Percentiles rank a stretch among this genome's conserved stretches.
Conservation (phyloP, 2,888 invertebrate species). For the Tubulanus polymorphus region DNA sequence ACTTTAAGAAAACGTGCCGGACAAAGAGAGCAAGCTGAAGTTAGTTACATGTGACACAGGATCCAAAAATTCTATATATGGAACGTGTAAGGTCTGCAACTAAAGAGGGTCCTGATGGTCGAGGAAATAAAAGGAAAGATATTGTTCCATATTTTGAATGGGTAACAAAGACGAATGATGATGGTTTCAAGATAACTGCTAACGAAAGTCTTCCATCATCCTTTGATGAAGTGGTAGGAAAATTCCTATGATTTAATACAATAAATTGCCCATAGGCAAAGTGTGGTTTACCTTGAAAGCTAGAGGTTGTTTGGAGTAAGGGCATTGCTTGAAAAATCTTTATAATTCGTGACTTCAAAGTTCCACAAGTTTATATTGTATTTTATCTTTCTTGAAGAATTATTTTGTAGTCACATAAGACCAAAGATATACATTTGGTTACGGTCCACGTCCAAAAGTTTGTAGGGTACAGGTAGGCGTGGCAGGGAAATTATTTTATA, state of each 20-base stretch:
- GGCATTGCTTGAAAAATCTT: no score
- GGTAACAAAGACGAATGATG: not conserved
- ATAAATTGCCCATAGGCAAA: no score
- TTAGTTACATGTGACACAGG: not conserved
- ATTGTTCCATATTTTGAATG: not conserved
- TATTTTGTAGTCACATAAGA: no score
- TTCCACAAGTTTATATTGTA: no score
- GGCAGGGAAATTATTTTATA: no score
- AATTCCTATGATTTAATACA: slow-evolving; percentile 34
- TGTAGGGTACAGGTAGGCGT: no score
- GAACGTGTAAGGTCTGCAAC: not conserved
- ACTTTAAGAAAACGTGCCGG: slow-evolving; percentile 17
- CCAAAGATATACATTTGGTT: no score
- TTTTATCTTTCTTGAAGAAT: no score
- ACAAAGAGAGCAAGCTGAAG: slow-evolving; percentile 6
- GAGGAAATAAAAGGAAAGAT: not conserved
- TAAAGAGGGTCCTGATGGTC: not conserved
- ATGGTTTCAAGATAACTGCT: not conserved
- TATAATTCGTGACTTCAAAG: no score
- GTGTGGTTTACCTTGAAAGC: no score
- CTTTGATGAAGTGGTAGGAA: not conserved
- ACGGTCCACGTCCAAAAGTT: no score
- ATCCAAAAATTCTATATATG: not conserved
- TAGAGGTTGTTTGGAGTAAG: no score
- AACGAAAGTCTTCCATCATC: not conserved